Evolutionary conservation across 2,113 vertebrate species (phyloP), one percentile per base, ranked within the genome.

Genomic region (Tricholaema leucomelas): DNA sequence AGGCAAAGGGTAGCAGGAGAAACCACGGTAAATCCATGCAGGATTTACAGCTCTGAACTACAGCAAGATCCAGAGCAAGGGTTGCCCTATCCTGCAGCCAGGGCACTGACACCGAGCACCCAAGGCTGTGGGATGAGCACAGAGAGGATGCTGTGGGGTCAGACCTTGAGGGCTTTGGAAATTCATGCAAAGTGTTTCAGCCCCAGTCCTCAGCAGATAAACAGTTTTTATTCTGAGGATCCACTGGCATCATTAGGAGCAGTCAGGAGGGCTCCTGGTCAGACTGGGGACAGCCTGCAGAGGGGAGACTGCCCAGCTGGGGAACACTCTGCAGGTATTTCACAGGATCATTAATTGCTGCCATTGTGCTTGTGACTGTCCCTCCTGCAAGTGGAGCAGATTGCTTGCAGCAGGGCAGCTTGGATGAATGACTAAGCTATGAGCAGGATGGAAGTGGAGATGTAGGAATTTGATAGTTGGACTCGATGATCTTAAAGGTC

Each of bases 21-120:
- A 80, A 55, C 15, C 13, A 20, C 35, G 0, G 1, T 33, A 56
- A 73, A 85, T 67, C 64, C 35, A 4, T 3, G 3, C 10, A 16
- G 16, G n/a, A 66, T 63, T 63, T 63, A 63, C 36, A 63, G 25
- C 18, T 12, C 27, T 36, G 60, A 73, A 38, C 20, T 23, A 6
- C 31, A 31, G 42, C 20, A 50, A 54, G 8, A 8, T 52, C 1
- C 1, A 5, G 69, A 56, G 61, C 0, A 3, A 86, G 86, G 15
- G 27, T 10, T 46, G 40, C 6, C 6, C 59, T 1, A 0, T 76
- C 66, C 81, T 75, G 44, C 8, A 4, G 16, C 3, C 1, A 6
- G 28, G 50, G 61, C 11, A 27, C 38, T 0, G 0, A 18, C 50
- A 30, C 8, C 0, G 1, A 59, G 24, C 2, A 0, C 40, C 61